A percentile compares a stretch with the other conserved stretches of the same genome.
Conservation (phyloP, 2,888 invertebrate genomes). For the Epiperipatus broadwayi region DNA sequence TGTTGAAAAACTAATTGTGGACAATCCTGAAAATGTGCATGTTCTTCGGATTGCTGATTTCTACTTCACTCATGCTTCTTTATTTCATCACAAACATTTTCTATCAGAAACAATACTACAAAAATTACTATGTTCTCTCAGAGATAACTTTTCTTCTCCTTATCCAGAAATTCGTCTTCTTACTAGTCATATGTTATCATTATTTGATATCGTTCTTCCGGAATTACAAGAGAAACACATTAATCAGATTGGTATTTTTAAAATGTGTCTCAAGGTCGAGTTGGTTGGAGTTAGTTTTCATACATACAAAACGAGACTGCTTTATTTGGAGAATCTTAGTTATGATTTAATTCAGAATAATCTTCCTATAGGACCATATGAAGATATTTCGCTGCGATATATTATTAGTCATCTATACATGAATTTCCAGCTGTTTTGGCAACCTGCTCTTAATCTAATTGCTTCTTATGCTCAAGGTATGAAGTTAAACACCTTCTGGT, state of each 20-base stretch:
- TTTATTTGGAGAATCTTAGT: constrained; percentile 50
- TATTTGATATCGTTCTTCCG: too few relatives aligned
- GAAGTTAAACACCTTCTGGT: too few relatives aligned
- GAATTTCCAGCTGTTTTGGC: constrained; percentile 77
- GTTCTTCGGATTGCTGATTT: constrained; percentile 23
- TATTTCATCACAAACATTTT: too few relatives aligned
- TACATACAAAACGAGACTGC: constrained; percentile 56
- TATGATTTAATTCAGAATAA: constrained; percentile 21
- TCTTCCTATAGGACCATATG: constrained; percentile 20
- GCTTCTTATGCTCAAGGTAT: constrained; percentile 48
- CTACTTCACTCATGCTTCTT: constrained; percentile 19
- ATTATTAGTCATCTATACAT: constrained; percentile 58
- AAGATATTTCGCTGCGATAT: constrained; percentile 44
- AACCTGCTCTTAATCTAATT: constrained; percentile 54
- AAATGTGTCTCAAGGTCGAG: constrained; percentile 46
- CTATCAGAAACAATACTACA: too few relatives aligned
- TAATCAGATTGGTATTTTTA: constrained; percentile 39
- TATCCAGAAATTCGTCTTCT: too few relatives aligned
- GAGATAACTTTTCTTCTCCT: too few relatives aligned
- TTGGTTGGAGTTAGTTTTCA: constrained; percentile 47
- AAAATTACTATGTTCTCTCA: too few relatives aligned
- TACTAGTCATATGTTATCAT: constrained; percentile 38
- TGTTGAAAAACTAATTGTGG: too few relatives aligned
- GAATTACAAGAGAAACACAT: too few relatives aligned
- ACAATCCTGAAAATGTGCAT: constrained; percentile 18